These are phyloP conservation scores for Ganaspis sp. DNA, from an alignment of 1,140 invertebrate species.

Conservation along the genomic window DNA sequence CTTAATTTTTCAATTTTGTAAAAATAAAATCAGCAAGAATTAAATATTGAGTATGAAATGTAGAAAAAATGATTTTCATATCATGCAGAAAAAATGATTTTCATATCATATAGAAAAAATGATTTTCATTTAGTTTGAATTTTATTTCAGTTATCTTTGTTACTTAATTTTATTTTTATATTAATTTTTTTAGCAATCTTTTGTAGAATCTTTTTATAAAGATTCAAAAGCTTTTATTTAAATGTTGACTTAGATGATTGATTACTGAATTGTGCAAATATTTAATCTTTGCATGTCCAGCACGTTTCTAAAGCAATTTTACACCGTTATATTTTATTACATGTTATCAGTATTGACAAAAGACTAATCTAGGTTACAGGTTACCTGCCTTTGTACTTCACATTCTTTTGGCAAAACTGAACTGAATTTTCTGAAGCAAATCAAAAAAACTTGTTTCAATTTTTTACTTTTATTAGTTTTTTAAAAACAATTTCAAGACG, in stretches of 20 bases:
- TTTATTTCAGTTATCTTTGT: no score
- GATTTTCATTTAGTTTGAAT: no score
- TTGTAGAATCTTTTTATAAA: background rate
- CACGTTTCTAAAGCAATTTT: background rate
- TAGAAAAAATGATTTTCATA: no score
- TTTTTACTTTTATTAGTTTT: background rate
- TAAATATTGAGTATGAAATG: no score
- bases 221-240: background rate
- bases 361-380: slow-evolving; percentile 5
- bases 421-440: background rate
- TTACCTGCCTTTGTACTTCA: background rate
- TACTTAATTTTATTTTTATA: no score
- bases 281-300: background rate
- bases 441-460: background rate
- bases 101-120: no score
- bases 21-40: no score
- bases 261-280: background rate
- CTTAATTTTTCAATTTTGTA: background rate
- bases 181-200: no score
- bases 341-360: slow-evolving; percentile 17
- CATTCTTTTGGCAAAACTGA: background rate
- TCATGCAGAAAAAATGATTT: no score
- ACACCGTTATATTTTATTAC: slow-evolving; percentile 11
- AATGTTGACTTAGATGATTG: background rate
- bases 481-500: no score